phyloP scores from a whole-genome alignment of 2,797 vertebrate species.

The Hippocampus kuda region DNA sequence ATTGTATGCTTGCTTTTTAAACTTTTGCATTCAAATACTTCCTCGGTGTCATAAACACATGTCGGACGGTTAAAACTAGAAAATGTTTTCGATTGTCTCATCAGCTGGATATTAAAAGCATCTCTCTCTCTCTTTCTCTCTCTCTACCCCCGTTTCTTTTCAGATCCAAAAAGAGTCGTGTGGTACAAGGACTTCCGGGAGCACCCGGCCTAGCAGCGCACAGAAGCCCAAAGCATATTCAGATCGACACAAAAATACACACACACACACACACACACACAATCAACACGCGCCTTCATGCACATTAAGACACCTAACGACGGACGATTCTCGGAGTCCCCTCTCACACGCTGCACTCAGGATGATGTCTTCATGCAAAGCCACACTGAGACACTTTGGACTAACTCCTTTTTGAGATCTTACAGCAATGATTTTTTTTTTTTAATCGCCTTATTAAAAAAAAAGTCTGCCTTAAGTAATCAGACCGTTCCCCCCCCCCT shows the following conservation, averaged over 20 bases:
- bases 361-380: constrained; percentile 64
- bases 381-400: constrained; percentile 71
- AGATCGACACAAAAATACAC: constrained; percentile 9
- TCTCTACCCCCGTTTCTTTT: neutral
- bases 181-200: constrained; percentile 67
- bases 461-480: constrained; percentile 68
- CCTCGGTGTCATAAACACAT: too few species aligned
- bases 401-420: constrained; percentile 63
- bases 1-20: too few species aligned
- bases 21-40: too few species aligned
- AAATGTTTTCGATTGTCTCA: too few species aligned
- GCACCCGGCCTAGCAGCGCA: constrained; percentile 58
- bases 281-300: constrained; percentile 37
- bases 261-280: constrained; percentile 28
- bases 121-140: neutral
- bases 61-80: too few species aligned
- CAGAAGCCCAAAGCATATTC: constrained; percentile 15
- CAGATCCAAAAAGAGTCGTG: constrained; percentile 64
- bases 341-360: constrained; percentile 60
- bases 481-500: constrained; percentile 33
- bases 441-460: constrained; percentile 70
- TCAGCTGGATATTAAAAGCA: neutral
- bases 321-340: constrained; percentile 44
- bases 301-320: constrained; percentile 41
- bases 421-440: constrained; percentile 62